Percentiles rank a stretch among this genome's conserved stretches.
Conservation (phyloP, 2,797 vertebrate species). For the Aldrovandia affinis region DNA sequence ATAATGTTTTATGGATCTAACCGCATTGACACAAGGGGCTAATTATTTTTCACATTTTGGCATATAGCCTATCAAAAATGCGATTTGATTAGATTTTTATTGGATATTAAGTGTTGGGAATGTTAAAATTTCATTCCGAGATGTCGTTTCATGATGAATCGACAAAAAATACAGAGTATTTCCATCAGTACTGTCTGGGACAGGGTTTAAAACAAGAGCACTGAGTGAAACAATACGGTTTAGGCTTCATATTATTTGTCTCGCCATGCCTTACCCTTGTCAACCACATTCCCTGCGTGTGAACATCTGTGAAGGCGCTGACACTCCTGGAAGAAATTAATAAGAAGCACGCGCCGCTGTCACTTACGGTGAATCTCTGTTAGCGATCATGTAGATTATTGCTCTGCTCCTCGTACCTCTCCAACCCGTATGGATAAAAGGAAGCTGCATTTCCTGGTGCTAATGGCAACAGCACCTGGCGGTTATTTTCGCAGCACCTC, state of each 20-base stretch:
- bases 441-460: conserved; percentile 5
- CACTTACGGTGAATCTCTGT: conserved; percentile 12
- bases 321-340: conserved; percentile 11
- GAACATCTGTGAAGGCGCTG: conserved; percentile 14
- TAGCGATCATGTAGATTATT: conserved; percentile 6
- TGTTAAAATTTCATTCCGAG: background rate
- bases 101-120: background rate
- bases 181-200: background rate
- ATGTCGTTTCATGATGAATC: background rate
- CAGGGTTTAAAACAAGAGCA: background rate
- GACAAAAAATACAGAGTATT: background rate
- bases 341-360: conserved; percentile 14
- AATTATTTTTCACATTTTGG: too few species aligned
- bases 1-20: too few species aligned
- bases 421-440: background rate
- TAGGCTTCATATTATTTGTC: background rate
- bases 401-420: background rate
- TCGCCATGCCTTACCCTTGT: background rate
- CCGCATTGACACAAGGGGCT: too few species aligned
- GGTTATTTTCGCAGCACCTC: background rate
- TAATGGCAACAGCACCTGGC: background rate
- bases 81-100: background rate
- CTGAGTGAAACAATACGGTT: background rate
- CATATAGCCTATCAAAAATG: too few species aligned
- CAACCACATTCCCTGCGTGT: background rate